Base-by-base conservation (phyloP, 2,797 vertebrate species). In the Phaenicophaeus curvirostris region DNA sequence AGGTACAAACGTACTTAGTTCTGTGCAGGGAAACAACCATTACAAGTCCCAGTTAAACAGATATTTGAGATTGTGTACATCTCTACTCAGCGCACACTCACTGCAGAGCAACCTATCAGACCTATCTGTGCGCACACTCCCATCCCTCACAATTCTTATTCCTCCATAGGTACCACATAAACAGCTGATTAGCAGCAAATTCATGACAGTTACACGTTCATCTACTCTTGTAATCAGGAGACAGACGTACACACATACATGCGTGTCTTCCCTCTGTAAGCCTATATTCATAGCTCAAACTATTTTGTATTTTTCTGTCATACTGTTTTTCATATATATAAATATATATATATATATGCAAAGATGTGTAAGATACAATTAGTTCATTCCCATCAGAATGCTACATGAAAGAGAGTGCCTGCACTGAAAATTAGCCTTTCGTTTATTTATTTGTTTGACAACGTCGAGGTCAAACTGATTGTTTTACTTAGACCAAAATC, bases 391-490 rank as follows among this genome's bases (percentile, higher is more conserved):
- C 33, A 66, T 39, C 35, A 54, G 39, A 94, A 75, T 2, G 6
- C 73, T 78, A 79, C 87, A 74, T 33, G 72, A 84, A 95, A 78
- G 91, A 78, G 66, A 69, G 24, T 66, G 91, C 83, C 58, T 67
- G 62, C 69, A 84, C 69, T 54, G 69, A 86, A 94, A 87, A 85
- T 65, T 37, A 37, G 65, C 73, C 90, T 95, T 80, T 91, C 62
- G 41, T 39, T 44, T 96, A 93, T 76, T 95, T 93, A 72, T 87
- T 93, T 93, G 83, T 94, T 92, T 90, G 73, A 90, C 80, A 85
- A 39, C 9, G 44, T 35, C 81, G 61, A 91, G 57, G 88, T 92
- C 88, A 93, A 95, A 92, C 94, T 85, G 41, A 94, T 30, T 85
- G 66, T 78, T 75, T 55, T 82, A 94, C 55, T 61, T 62, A 77